These are phyloP conservation scores for Apotomis capreana DNA, from an alignment of 2,888 invertebrate genomes.

Conservation along the genomic window DNA sequence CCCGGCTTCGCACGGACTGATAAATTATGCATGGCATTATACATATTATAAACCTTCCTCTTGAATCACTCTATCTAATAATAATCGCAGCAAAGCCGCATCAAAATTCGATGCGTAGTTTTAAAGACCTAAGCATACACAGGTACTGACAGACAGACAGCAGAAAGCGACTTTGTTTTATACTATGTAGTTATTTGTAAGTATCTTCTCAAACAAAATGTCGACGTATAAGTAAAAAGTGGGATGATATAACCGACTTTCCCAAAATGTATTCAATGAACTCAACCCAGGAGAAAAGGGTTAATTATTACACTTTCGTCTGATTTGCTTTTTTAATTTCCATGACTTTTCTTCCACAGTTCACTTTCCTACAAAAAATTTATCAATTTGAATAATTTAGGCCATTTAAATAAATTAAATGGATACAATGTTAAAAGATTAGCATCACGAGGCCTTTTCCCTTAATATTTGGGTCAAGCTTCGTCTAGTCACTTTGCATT, in stretches of 20 bases:
- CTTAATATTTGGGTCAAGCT: not conserved
- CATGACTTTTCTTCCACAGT: not conserved
- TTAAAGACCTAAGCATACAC: too few relatives aligned
- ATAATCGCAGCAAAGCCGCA: too few relatives aligned
- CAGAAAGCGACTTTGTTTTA: too few relatives aligned
- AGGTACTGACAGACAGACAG: too few relatives aligned
- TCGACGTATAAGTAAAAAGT: too few relatives aligned
- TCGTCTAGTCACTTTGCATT: conserved; percentile 1
- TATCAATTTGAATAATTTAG: conserved; percentile 9
- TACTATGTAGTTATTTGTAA: too few relatives aligned
- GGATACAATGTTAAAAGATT: conserved; percentile 11
- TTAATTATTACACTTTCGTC: not conserved
- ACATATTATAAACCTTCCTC: too few relatives aligned
- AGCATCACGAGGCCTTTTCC: conserved; percentile 1
- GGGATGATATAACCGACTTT: not conserved
- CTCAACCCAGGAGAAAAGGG: not conserved
- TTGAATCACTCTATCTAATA: too few relatives aligned
- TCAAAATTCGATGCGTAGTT: too few relatives aligned
- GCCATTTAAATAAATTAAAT: conserved; percentile 19
- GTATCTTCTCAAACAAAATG: too few relatives aligned
- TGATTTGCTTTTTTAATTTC: not conserved
- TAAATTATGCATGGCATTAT: too few relatives aligned
- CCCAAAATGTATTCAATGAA: not conserved
- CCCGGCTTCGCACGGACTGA: too few relatives aligned
- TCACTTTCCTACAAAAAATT: not conserved